phyloP scores from a whole-genome alignment of 1,140 invertebrate genomes.

The Bombus cullumanus region DNA sequence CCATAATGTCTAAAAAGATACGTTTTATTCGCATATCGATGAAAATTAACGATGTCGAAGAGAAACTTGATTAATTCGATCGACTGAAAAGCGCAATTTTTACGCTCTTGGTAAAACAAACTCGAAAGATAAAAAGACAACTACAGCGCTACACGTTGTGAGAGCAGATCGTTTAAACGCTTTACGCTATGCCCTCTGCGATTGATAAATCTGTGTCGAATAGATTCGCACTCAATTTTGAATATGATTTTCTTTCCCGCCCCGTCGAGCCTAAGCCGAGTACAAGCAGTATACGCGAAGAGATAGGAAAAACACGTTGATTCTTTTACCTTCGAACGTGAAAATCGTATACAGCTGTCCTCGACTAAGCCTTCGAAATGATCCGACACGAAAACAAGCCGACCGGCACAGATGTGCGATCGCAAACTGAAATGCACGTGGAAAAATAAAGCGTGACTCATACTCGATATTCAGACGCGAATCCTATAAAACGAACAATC shows the following conservation, averaged over 20 bases:
- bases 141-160: no score
- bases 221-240: no score
- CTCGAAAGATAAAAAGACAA: not conserved
- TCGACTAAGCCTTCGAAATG: slow-evolving; percentile 8
- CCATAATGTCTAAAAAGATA: not conserved
- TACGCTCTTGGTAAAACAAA: not conserved
- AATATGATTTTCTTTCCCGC: not conserved
- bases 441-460: slow-evolving; percentile 28
- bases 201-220: no score
- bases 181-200: no score
- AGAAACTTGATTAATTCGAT: not conserved
- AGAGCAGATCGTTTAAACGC: no score
- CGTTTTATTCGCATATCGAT: no score
- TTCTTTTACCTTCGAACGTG: not conserved
- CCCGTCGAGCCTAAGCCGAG: no score
- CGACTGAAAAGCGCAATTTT: not conserved
- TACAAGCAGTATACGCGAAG: not conserved
- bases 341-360: not conserved
- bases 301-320: not conserved
- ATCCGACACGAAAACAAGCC: not conserved
- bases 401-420: slow-evolving; percentile 10
- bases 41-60: not conserved
- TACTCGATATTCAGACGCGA: not conserved
- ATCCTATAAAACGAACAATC: slow-evolving; percentile 1
- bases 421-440: slow-evolving; percentile 12